phyloP scores from a whole-genome alignment of 2,888 invertebrate species.

The Charanyca ferruginea region DNA sequence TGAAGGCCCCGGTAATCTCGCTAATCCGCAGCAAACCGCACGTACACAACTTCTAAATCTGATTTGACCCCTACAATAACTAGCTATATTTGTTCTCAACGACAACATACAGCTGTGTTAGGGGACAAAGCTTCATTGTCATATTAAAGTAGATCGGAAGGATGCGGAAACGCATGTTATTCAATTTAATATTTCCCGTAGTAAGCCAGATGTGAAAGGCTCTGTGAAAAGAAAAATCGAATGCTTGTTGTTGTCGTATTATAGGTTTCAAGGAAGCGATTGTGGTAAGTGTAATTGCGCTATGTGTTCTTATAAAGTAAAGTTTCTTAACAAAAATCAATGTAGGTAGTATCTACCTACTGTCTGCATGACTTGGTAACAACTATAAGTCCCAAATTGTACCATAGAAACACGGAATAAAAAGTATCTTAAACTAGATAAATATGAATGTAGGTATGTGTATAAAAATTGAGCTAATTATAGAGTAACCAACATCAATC shows the following conservation, averaged over 20 bases:
- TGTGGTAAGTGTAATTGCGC: no score
- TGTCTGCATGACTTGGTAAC: no score
- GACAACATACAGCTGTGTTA: constrained; percentile 50
- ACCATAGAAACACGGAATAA: no score
- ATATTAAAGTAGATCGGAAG: constrained; percentile 40
- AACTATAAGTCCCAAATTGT: no score
- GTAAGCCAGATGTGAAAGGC: constrained; percentile 5
- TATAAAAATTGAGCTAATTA: no score
- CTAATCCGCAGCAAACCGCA: constrained; percentile 78
- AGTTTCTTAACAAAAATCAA: no score
- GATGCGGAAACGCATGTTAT: constrained; percentile 17
- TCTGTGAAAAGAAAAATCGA: constrained; percentile 29
- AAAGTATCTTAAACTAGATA: no score
- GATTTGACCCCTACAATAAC: constrained; percentile 65
- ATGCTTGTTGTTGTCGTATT: constrained; percentile 18
- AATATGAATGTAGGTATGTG: no score
- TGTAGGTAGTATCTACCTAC: no score
- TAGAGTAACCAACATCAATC: no score
- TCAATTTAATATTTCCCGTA: constrained; percentile 30
- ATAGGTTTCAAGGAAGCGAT: no score
- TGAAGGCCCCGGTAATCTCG: constrained; percentile 72
- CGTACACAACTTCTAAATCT: constrained; percentile 74
- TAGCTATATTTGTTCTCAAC: constrained; percentile 60
- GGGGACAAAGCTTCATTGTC: constrained; percentile 32
- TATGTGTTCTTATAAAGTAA: no score